phyloP scores from a whole-genome alignment of 2,797 vertebrate genomes.

The Sebastes nivosus region DNA sequence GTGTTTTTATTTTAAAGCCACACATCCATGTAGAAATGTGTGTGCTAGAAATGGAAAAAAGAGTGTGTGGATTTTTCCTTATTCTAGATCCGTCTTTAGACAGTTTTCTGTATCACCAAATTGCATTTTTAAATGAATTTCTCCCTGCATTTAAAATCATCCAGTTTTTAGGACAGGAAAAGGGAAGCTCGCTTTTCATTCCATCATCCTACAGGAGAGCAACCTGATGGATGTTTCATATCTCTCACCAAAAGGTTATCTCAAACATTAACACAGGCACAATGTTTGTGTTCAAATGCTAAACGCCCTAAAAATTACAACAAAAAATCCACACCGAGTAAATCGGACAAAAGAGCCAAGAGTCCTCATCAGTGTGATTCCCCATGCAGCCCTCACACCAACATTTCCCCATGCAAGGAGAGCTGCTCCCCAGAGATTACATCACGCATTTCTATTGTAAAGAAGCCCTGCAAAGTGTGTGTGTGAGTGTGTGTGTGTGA shows the following conservation, averaged over 20 bases:
- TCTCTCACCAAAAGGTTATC: slow-evolving; percentile 26
- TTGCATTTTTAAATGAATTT: background rate
- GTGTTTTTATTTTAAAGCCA: background rate
- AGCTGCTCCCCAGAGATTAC: slow-evolving; percentile 72
- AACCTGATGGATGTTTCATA: slow-evolving; percentile 62
- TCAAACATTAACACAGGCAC: background rate
- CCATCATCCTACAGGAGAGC: slow-evolving; percentile 59
- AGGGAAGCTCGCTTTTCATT: slow-evolving; percentile 3
- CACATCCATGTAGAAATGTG: background rate
- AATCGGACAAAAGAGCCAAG: slow-evolving; percentile 41
- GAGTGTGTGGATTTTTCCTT: background rate
- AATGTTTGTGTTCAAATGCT: slow-evolving; percentile 13
- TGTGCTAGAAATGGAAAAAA: background rate
- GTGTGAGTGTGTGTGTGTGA: slow-evolving; percentile 14
- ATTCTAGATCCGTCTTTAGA: background rate
- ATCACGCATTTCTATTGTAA: slow-evolving; percentile 71
- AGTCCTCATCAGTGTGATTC: slow-evolving; percentile 41
- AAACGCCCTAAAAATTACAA: slow-evolving; percentile 7
- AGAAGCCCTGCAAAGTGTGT: slow-evolving; percentile 61
- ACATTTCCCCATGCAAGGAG: slow-evolving; percentile 68
- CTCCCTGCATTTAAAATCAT: background rate
- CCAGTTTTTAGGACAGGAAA: background rate
- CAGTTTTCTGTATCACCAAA: background rate
- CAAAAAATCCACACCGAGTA: slow-evolving; percentile 9
- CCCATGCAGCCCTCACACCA: slow-evolving; percentile 34